Percentiles rank a stretch among this genome's conserved stretches.
Conservation (phyloP, 2,888 invertebrate genomes). For the Acronicta leporina region DNA sequence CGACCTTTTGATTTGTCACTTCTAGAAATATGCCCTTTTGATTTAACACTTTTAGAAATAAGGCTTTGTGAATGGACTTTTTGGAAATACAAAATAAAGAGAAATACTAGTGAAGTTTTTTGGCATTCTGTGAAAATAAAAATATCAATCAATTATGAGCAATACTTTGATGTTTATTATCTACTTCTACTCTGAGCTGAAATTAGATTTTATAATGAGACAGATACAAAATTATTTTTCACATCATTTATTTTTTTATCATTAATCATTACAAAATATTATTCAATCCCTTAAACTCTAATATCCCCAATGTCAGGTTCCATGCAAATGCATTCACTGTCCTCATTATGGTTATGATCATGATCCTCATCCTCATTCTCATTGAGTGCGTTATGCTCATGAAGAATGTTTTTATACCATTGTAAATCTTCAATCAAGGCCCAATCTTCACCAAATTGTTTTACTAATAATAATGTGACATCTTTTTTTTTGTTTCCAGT, state of each 20-base stretch:
- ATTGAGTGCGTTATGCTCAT: constrained; percentile 19
- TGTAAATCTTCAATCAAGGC: constrained; percentile 22
- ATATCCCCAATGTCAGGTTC: constrained; percentile 20
- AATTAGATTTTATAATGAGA: not conserved
- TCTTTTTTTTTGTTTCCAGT: constrained; percentile 18
- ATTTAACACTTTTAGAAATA: constrained; percentile 11
- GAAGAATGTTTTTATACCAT: constrained; percentile 30
- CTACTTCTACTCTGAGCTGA: constrained; percentile 13
- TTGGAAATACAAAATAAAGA: constrained; percentile 14
- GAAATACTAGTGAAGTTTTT: constrained; percentile 11
- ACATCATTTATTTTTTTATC: constrained; percentile 12
- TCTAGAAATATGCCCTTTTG: constrained; percentile 5
- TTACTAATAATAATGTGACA: constrained; percentile 16
- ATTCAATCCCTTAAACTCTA: constrained; percentile 11
- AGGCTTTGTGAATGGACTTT: constrained; percentile 10
- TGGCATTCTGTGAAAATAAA: constrained; percentile 6
- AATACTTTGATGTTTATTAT: constrained; percentile 14
- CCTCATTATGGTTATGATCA: constrained; percentile 22
- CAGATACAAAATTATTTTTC: constrained; percentile 15
- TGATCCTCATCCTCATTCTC: constrained; percentile 21
- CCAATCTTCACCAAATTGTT: constrained; percentile 27
- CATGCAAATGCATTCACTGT: constrained; percentile 24
- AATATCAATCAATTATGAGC: constrained; percentile 4
- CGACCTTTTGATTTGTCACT: no score
- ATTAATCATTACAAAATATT: constrained; percentile 8